Evolutionary conservation across 2,113 vertebrate species (phyloP).

Genomic region (Malurus elegans): DNA sequence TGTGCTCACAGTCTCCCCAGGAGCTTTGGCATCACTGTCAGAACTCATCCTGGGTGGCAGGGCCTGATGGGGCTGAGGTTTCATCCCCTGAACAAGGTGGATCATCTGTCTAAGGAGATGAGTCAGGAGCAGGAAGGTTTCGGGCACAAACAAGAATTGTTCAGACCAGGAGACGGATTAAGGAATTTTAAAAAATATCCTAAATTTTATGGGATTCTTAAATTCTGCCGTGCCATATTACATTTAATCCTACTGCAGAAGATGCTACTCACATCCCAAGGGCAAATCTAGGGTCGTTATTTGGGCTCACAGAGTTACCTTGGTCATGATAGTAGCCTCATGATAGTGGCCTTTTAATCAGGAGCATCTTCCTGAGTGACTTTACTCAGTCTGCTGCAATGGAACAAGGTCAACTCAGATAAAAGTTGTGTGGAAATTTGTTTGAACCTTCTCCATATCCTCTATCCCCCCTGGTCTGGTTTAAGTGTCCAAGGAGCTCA

Average conservation of each 20-base stretch:
- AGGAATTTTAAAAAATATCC: not conserved
- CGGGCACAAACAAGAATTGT: not conserved
- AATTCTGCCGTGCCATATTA: not conserved
- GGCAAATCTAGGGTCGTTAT: not conserved
- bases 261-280: not conserved
- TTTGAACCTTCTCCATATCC: not conserved
- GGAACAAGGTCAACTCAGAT: not conserved
- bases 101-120: not conserved
- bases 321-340: not conserved
- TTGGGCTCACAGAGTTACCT: not conserved
- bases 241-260: not conserved
- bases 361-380: not conserved
- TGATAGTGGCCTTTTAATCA: not conserved
- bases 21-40: constrained; percentile 29
- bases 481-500: not conserved
- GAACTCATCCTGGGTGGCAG: not conserved
- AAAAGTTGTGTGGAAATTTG: not conserved
- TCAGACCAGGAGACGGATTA: not conserved
- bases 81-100: not conserved
- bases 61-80: not conserved
- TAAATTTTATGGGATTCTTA: not conserved
- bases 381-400: not conserved
- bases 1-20: not conserved
- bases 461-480: not conserved
- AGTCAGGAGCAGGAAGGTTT: not conserved